These are phyloP conservation scores for Leucopsar rothschildi DNA, from an alignment of 2,113 vertebrate genomes.

Conservation along the genomic window DNA sequence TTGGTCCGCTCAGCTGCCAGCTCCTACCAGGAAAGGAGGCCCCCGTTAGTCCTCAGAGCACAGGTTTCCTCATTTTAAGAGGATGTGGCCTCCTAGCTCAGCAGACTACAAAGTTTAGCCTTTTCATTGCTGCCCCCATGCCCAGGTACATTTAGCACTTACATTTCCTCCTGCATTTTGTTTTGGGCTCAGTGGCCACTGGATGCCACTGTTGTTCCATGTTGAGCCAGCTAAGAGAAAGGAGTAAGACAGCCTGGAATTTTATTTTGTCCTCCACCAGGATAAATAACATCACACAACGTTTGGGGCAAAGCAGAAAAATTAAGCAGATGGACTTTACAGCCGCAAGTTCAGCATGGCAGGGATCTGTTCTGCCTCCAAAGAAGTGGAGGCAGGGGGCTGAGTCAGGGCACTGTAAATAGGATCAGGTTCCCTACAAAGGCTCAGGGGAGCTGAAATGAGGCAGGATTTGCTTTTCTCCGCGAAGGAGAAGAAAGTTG, in stretches of 20 bases:
- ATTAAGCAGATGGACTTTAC: neutral
- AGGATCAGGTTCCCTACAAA: neutral
- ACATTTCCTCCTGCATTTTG: neutral
- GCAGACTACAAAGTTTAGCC: neutral
- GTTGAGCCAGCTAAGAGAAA: neutral
- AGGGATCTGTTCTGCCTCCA: neutral
- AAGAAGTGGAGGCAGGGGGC: neutral
- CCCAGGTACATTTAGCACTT: neutral
- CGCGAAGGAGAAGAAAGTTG: neutral
- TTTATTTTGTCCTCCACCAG: neutral
- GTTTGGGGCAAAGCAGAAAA: neutral
- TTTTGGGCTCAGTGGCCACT: conserved; percentile 3
- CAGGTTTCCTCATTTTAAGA: neutral
- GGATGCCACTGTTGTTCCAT: conserved; percentile 44
- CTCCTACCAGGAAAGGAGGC: conserved; percentile 73
- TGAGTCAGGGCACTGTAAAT: neutral
- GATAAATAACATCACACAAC: neutral
- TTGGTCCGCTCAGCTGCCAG: conserved; percentile 84
- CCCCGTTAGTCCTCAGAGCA: neutral
- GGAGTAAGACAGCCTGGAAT: neutral
- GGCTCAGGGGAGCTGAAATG: rapidly evolving
- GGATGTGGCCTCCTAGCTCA: neutral
- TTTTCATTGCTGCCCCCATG: neutral
- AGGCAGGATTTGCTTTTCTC: neutral
- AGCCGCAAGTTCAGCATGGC: rapidly evolving